Evolutionary conservation across 2,113 vertebrate species (phyloP), one percentile per base, ranked within the genome.

Genomic region (Odocoileus hemionus): DNA sequence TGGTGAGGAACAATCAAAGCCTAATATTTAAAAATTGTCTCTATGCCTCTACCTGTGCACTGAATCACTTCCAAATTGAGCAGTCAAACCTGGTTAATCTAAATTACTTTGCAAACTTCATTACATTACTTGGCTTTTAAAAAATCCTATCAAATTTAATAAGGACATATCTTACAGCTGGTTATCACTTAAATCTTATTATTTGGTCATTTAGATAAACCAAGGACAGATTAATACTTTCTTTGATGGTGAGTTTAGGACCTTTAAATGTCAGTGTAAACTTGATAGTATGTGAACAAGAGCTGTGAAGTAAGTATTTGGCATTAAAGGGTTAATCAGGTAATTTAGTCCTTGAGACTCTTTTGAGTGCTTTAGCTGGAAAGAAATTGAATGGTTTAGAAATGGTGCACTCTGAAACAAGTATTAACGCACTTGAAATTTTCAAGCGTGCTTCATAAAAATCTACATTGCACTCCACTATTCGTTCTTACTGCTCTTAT

Each of bases 61-160:
- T 87, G 89, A 96, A 85, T 97, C 95, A 92, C 84, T 93, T 98
- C 86, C 93, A 97, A 98, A 98, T 96, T 98, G 98, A 98, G 64
- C 89, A 98, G 97, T 96, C 98, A 98, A 96, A 97, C 86, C 95
- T 97, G 84, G 94, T 98, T 98, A 98, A 97, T 98, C 95, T 96
- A 86, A 96, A 95, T 98, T 96, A 96, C 93, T 98, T 97, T 98
- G 95, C 95, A 97, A 97, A 98, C 97, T 98, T 98, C 80, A 98
- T 98, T 97, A 95, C 83, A 95, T 97, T 97, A 96, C 95, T 96
- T 97, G 93, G 89, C 94, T 98, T 98, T 97, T 95, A 23, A 92
- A 96, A 97, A 98, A 97, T 96, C 89, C 96, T 84, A 98, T 98
- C 94, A 98, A 52, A 93, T 89, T 98, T 98, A 97, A 97, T 98